Base-by-base conservation (phyloP, 23 tunicate genomes). In the Styela clava region DNA sequence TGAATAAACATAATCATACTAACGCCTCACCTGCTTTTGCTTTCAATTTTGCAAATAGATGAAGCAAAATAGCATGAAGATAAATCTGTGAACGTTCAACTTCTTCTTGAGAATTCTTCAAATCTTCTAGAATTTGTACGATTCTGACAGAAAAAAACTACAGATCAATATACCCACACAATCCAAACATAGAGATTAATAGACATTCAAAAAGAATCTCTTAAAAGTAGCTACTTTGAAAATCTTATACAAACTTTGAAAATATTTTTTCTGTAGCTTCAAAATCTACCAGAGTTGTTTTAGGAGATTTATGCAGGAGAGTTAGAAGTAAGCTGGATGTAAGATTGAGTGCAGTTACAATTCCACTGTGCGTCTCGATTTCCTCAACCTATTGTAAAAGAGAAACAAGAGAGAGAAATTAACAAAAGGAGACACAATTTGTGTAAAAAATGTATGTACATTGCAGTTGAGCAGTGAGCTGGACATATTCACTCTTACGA, bases 301-400 rank as follows among this genome's bases (percentile, higher is more conserved):
- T 2, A 20, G 81, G 81, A 7, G 65, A 22, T 28, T 69, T 35
- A 35, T 78, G 1, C 29, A 76, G 63, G 3, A 85, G 51, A 16
- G 63, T 78, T 3, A 85, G 78, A 29, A 85, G 78, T 16, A 85
- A 63, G 44, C 88, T 85, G 1, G 88, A 68, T 24, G 61, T 78
- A 3, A 85, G 82, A 31, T 85, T 68, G 0, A 85, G 81, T 32
- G 69, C 72, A 3, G 78, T 78, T 1, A 33, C 78, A 23, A 80
- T 76, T 26, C 81, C 81, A 24, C 31, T 29, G 65, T 76, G 81
- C 5, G 31, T 56, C 7, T 76, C 64, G n/a, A 76, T 35, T 33
- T 76, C 81, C 16, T 44, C 64, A 23, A 76, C 81, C 81, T 76
- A 0, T 44, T 44, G 56, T 44, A 44, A 5, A 44, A n/a, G n/a